Percentiles rank a stretch among this genome's conserved stretches.
These are phyloP conservation scores for Trididemnum nubilum DNA, from an alignment of 23 tunicate species.

Conservation along the genomic window DNA sequence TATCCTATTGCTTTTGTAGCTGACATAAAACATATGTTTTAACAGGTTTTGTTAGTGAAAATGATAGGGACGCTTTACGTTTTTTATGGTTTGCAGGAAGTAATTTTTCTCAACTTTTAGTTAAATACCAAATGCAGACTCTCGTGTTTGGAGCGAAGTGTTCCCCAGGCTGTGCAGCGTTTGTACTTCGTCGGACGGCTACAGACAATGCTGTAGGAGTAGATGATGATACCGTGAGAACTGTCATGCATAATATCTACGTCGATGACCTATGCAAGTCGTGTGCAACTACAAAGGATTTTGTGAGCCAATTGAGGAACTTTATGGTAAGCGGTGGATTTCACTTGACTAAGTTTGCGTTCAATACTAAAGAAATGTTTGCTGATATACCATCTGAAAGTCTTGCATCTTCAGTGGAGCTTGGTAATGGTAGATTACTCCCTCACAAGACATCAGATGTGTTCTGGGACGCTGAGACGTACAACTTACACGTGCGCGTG, in stretches of 20 bases:
- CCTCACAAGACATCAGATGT: not conserved
- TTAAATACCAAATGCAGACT: not conserved
- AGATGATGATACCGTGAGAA: not conserved
- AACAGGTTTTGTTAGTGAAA: not conserved
- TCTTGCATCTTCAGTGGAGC: not conserved
- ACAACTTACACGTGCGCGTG: not conserved
- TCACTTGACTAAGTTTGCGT: not conserved
- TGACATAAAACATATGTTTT: not conserved
- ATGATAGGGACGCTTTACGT: not conserved
- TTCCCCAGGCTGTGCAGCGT: not conserved
- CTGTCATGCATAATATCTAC: not conserved
- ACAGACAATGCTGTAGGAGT: not conserved
- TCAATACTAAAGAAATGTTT: not conserved
- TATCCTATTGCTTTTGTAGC: not conserved
- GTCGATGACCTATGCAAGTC: not conserved
- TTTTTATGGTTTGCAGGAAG: not conserved
- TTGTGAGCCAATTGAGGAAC: not conserved
- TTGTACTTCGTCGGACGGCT: not conserved
- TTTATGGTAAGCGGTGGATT: not conserved
- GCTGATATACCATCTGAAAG: not conserved
- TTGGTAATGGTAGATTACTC: not conserved
- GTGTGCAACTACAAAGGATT: not conserved
- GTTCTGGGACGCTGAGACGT: not conserved
- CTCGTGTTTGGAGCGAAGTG: not conserved
- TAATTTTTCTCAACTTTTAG: not conserved